Base-by-base conservation (phyloP, 2,888 invertebrate genomes). In the Patella pellucida region DNA sequence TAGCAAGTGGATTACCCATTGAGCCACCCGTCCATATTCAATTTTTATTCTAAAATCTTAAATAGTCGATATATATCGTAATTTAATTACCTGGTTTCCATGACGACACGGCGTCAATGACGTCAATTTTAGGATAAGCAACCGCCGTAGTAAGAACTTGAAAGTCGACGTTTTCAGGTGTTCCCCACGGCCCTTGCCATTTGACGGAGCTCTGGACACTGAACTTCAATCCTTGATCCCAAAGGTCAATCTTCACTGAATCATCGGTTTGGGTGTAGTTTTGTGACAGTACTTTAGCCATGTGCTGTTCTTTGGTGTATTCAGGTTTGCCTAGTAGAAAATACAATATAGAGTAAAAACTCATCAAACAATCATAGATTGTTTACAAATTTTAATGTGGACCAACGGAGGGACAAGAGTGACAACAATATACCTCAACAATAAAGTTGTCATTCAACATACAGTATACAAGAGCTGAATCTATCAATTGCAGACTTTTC, bases 171-270 rank as follows among this genome's bases (percentile, higher is more conserved):
- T 62, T 23, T 12, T 62, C 62, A 11, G 62, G 62, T 62, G 62
- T n/a, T 72, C 72, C 50, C 67, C 67, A 67, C 50, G 56, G 31
- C 7, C 62, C 41, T 50, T 72, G 15, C 62, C 70, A 23, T 19
- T 68, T 67, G 14, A 76, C 68, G 19, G 73, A 69, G 31, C 73
- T 74, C 23, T 71, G 62, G 16, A 71, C 73, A 15, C 67, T 69
- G 71, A 74, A 76, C 71, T 71, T 31, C 12, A 76, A 50, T 15
- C 56, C 68, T 15, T 52, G 19, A 50, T 69, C 71, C 62, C 62
- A 62, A 23, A 23, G 7, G 62, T 62, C 23, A 23, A 62, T 62
- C 14, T 23, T 62, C 23, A 62, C 62, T 19, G 62, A 23, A 0
- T 62, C 14, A 4, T 62, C 62, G 0, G 62, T 62, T 62, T 23